Evolutionary conservation across 2,797 vertebrate species (phyloP), one percentile per base, ranked within the genome.

Genomic region (Danio aesculapii): DNA sequence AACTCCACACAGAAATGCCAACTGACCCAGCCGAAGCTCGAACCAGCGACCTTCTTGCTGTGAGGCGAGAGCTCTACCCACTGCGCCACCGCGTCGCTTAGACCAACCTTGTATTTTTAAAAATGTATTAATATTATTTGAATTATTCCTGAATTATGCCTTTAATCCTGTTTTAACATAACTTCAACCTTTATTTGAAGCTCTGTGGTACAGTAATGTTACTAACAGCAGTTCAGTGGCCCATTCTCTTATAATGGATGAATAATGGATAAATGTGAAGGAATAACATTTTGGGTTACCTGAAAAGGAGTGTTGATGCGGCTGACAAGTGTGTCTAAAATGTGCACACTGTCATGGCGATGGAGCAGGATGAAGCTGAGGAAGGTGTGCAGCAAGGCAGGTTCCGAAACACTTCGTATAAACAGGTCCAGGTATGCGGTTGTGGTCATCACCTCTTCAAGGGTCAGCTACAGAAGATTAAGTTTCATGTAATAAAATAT

Each of bases 371-470:
- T 95, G 81, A 99, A 99, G 69, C 94, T 95, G 58, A 99, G 97
- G 86, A 99, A 97, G 14, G 96, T 97, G 92, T 98, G 96, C 71
- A 99, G 94, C 63, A 99, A 94, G 0, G 96, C 95, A 5, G 97
- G 97, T 90, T 99, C 98, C 0, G 97, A 95, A 69, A 98, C 92
- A 0, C 95, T 97, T 7, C 97, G 94, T 86, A 99, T 87, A 84
- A 99, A 99, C 62, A 99, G 95, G 91, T 99, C 98, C 84, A 99
- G 89, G 85, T 99, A 99, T 0, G 97, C 97, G 0, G 98, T 99
- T 16, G 98, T 99, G 74, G 98, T 95, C 97, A 99, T 99, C 87
- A 99, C 97, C 84, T 99, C 98, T 88, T 99, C 98, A 76, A 99
- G 92, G 0, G 97, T 98, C 82, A 96, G 91, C 98, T 99, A 61